Evolutionary conservation across 2,113 vertebrate species (phyloP).

Genomic region (Myotis lucifugus): DNA sequence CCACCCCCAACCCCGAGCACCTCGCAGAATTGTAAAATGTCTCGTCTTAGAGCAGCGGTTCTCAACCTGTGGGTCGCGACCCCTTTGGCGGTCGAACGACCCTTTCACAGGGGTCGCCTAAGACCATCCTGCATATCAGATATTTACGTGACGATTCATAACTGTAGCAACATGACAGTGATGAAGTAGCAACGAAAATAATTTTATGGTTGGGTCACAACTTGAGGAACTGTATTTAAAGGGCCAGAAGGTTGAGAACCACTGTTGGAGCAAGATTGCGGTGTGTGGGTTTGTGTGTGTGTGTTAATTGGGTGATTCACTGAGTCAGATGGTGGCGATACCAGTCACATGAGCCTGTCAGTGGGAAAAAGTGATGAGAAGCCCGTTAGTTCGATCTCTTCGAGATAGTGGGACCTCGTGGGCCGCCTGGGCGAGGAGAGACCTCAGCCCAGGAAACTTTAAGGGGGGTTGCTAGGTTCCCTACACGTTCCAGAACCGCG

Average conservation of each 20-base stretch:
- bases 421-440: not conserved
- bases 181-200: too few species aligned
- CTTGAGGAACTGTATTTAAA: too few species aligned
- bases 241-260: too few species aligned
- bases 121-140: too few species aligned
- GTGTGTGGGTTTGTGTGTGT: not conserved
- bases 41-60: not conserved
- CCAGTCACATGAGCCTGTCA: constrained; percentile 41
- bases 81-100: too few species aligned
- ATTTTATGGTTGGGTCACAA: too few species aligned
- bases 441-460: not conserved
- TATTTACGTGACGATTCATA: too few species aligned
- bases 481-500: constrained; percentile 31
- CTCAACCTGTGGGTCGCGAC: too few species aligned
- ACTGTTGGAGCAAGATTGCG: not conserved
- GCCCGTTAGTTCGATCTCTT: not conserved
- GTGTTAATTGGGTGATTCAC: not conserved
- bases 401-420: not conserved
- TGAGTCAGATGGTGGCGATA: not conserved
- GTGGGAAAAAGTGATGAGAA: constrained; percentile 10
- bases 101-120: too few species aligned
- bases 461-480: constrained; percentile 47
- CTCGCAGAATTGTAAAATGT: not conserved
- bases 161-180: too few species aligned
- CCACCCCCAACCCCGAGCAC: not conserved